Conservation (phyloP, 2,113 vertebrate genomes). For the Phylloscopus whistleri region DNA sequence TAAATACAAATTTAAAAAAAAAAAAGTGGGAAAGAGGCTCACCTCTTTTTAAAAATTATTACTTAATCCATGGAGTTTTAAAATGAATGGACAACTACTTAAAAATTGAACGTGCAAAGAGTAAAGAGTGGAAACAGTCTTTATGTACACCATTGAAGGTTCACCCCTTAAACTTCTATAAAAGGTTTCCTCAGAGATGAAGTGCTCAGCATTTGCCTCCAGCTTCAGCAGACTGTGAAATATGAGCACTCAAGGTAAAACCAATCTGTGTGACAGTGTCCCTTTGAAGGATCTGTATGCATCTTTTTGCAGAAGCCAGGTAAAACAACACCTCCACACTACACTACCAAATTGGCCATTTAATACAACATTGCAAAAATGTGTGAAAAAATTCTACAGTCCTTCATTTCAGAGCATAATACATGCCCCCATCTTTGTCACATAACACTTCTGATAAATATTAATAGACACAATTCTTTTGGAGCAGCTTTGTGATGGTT, state of each 20-base stretch:
- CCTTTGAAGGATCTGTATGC: neutral
- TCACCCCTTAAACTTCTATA: neutral
- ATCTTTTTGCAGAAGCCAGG: neutral
- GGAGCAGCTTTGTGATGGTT: neutral
- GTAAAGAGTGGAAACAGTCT: neutral
- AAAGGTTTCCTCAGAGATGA: neutral
- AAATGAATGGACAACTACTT: neutral
- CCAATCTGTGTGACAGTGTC: accelerated
- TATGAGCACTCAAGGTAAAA: neutral
- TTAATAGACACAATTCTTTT: neutral
- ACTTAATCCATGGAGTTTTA: neutral
- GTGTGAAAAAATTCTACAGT: neutral
- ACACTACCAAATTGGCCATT: neutral
- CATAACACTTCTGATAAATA: neutral
- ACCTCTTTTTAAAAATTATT: neutral
- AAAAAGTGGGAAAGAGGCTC: neutral
- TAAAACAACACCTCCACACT: neutral
- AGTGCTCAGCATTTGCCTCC: neutral
- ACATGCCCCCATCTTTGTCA: neutral
- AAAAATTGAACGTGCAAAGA: neutral
- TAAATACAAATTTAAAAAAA: neutral
- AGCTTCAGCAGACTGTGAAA: neutral
- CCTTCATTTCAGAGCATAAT: neutral
- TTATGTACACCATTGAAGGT: neutral
- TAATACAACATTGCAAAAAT: neutral